Evolutionary conservation across 37 sponge, comb jelly and placozoan genomes (phyloP).

Genomic region (Dysidea cf. avara): DNA sequence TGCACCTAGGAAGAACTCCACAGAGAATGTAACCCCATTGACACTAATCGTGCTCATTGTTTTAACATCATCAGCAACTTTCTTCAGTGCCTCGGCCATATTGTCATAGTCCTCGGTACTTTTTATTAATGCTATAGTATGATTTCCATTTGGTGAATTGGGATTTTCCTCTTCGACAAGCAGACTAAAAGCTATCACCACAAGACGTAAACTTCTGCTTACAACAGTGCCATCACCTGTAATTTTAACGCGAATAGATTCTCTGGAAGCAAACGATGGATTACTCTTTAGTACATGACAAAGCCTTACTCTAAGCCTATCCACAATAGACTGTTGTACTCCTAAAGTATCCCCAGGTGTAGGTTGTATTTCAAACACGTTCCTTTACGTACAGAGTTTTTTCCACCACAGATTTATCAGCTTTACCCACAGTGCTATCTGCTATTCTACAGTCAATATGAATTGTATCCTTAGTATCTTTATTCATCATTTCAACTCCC

Average conservation of each 20-base stretch:
- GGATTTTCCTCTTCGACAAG: conserved; percentile 3
- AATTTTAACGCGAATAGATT: conserved; percentile 7
- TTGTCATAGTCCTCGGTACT: not conserved
- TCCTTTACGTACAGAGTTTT: too few species aligned
- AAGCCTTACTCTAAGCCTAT: not conserved
- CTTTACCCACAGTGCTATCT: too few species aligned
- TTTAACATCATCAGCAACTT: conserved; percentile 4
- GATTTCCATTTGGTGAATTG: not conserved
- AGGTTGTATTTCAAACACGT: not conserved
- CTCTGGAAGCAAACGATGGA: not conserved
- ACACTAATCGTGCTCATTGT: not conserved
- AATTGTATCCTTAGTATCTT: not conserved
- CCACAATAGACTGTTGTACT: conserved; percentile 1
- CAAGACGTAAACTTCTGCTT: not conserved
- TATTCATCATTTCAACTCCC: conserved; percentile 1
- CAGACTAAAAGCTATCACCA: not conserved
- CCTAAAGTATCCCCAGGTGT: not conserved
- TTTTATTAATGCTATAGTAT: conserved; percentile 7
- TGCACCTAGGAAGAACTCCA: not conserved
- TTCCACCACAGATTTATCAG: too few species aligned
- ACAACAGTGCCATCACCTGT: conserved; percentile 17
- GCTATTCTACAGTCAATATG: not conserved
- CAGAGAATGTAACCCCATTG: not conserved
- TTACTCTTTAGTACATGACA: not conserved
- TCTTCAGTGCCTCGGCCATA: not conserved